phyloP scores from a whole-genome alignment of 2,797 vertebrate genomes.

The Erethizon dorsatum region DNA sequence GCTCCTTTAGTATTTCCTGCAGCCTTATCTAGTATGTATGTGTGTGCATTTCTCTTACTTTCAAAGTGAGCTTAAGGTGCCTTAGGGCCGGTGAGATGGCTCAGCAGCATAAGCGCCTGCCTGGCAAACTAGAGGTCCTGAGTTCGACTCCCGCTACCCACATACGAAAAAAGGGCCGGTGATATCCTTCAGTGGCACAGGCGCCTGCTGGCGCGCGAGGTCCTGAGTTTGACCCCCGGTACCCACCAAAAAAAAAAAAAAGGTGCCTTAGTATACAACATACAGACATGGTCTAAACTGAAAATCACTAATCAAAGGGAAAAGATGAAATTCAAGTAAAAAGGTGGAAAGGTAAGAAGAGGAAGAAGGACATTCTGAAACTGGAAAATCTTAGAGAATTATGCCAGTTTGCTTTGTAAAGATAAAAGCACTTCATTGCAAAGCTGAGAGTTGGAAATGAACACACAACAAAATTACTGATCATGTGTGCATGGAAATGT shows the following conservation, averaged over 20 bases:
- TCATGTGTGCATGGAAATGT: not conserved
- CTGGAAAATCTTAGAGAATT: not conserved
- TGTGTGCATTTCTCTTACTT: not conserved
- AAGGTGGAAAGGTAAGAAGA: not conserved
- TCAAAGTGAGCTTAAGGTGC: not conserved
- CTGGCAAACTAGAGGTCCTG: no score
- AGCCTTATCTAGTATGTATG: not conserved
- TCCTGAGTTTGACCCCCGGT: no score
- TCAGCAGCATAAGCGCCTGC: no score
- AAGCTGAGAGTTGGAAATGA: not conserved
- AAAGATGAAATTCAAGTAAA: slow-evolving; percentile 30
- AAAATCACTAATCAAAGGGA: slow-evolving; percentile 34
- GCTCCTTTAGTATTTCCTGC: slow-evolving; percentile 19
- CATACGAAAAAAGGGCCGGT: no score
- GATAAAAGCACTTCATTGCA: slow-evolving; percentile 47
- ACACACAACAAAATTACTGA: slow-evolving; percentile 49
- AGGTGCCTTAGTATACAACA: slow-evolving; percentile 14
- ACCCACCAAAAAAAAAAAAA: no score
- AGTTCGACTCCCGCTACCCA: no score
- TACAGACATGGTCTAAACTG: slow-evolving; percentile 36
- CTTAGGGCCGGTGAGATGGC: not conserved
- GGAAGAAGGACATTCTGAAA: slow-evolving; percentile 27
- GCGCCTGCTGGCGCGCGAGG: no score
- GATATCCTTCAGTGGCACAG: no score
- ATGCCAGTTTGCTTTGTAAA: slow-evolving; percentile 42